Conservation (phyloP, 2,113 vertebrate genomes). For the Anas platyrhynchos region DNA sequence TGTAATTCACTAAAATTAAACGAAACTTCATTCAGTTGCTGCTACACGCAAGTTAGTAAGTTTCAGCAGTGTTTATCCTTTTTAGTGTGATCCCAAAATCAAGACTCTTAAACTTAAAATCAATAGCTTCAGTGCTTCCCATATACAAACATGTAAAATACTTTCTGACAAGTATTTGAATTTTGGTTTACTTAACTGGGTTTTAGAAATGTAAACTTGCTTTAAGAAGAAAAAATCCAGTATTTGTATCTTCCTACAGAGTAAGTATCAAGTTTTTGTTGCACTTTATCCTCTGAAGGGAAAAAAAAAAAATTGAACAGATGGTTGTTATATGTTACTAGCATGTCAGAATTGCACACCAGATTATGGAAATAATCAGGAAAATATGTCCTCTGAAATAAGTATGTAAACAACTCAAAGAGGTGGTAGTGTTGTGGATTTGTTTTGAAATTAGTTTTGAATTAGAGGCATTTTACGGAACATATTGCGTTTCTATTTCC, state of each 20-base stretch:
- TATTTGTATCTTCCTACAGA: background rate
- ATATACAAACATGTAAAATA: conserved; percentile 38
- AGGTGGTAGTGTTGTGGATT: background rate
- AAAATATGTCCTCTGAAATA: background rate
- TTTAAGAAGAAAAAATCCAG: background rate
- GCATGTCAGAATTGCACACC: background rate
- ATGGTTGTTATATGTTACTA: background rate
- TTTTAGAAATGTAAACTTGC: conserved; percentile 27
- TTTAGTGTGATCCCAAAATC: background rate
- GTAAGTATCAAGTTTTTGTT: background rate
- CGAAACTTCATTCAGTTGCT: background rate
- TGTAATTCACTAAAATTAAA: background rate
- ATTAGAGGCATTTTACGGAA: background rate
- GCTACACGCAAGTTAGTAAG: no score
- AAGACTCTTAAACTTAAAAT: conserved; percentile 63
- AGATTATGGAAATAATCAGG: background rate
- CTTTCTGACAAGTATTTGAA: conserved; percentile 45
- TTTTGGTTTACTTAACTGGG: conserved; percentile 50
- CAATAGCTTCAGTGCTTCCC: conserved; percentile 34
- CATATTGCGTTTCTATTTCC: background rate
- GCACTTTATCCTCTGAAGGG: background rate
- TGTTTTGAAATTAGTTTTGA: background rate
- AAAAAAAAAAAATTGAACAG: background rate
- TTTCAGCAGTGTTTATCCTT: background rate
- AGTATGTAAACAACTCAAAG: background rate